Evolutionary conservation across 92 coral and sea anemone species (phyloP).

Genomic region (Epizoanthus ramosus): DNA sequence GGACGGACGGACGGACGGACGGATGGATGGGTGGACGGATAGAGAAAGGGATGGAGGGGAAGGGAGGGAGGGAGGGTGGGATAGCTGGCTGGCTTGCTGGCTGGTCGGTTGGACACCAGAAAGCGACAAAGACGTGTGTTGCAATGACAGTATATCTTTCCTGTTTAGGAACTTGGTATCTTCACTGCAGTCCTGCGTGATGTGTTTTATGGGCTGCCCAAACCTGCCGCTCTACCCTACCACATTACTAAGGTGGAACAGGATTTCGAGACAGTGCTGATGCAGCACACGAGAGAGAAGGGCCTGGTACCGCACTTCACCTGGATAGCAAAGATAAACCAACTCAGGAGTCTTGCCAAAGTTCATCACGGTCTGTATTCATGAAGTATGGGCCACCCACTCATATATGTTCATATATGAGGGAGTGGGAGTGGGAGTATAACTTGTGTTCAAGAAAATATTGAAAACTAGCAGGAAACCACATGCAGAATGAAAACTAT

Average conservation of each 20-base stretch:
- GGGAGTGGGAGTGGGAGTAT: no score
- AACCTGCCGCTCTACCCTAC: constrained; percentile 77
- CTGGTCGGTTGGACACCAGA: background rate
- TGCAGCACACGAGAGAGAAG: constrained; percentile 81
- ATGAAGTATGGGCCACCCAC: background rate
- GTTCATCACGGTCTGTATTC: constrained; percentile 76
- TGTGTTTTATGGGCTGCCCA: constrained; percentile 86
- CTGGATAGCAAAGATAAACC: constrained; percentile 91
- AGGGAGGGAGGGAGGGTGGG: no score
- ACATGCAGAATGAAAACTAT: no score
- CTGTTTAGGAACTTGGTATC: constrained; percentile 76
- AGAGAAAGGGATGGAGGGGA: no score
- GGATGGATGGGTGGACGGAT: no score
- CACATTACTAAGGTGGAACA: constrained; percentile 86
- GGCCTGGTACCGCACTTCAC: constrained; percentile 90
- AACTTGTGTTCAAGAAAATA: no score
- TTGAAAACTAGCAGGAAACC: no score
- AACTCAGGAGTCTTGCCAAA: constrained; percentile 83
- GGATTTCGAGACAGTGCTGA: constrained; percentile 81
- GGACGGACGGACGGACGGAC: no score
- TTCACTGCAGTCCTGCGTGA: constrained; percentile 88
- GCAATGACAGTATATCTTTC: background rate
- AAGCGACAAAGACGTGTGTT: background rate
- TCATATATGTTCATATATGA: no score
- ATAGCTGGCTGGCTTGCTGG: no score